phyloP scores from a whole-genome alignment of 2,113 vertebrate genomes.

The Agapornis roseicollis region DNA sequence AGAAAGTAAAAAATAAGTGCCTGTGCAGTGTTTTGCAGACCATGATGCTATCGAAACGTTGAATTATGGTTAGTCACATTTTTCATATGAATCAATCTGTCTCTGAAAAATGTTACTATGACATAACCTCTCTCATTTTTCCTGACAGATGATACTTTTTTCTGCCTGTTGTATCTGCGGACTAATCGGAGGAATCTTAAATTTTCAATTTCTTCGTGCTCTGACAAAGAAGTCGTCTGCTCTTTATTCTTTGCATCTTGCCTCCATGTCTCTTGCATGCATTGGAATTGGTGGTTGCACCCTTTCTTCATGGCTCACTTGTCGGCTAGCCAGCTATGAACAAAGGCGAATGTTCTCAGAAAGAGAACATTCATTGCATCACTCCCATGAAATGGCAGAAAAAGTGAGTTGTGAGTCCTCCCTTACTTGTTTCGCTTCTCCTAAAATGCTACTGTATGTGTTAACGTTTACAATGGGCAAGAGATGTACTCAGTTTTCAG shows the following conservation, averaged over 20 bases:
- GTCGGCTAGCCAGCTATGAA: conserved; percentile 95
- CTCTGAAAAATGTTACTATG: background rate
- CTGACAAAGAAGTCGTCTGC: conserved; percentile 86
- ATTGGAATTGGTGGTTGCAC: conserved; percentile 95
- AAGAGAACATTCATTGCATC: conserved; percentile 95
- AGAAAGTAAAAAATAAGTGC: background rate
- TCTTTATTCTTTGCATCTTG: conserved; percentile 87
- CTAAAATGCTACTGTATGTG: background rate
- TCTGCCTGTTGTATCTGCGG: conserved; percentile 98
- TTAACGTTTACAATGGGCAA: background rate
- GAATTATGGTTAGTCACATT: background rate
- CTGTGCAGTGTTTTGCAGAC: background rate
- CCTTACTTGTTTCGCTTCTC: conserved; percentile 7
- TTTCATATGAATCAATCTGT: background rate
- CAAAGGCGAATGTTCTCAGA: conserved; percentile 99
- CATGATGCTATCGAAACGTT: background rate
- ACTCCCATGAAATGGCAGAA: conserved; percentile 97
- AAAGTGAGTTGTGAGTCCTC: conserved; percentile 82
- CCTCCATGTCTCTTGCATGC: conserved; percentile 94
- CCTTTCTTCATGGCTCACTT: conserved; percentile 96
- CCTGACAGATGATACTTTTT: conserved; percentile 95
- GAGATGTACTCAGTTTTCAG: background rate
- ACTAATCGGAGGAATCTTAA: conserved; percentile 96
- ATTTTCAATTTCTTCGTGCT: conserved; percentile 97
- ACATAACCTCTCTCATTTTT: conserved; percentile 31